Evolutionary conservation across 2,888 invertebrate genomes (phyloP).

Genomic region (Scrobipalpa costella): DNA sequence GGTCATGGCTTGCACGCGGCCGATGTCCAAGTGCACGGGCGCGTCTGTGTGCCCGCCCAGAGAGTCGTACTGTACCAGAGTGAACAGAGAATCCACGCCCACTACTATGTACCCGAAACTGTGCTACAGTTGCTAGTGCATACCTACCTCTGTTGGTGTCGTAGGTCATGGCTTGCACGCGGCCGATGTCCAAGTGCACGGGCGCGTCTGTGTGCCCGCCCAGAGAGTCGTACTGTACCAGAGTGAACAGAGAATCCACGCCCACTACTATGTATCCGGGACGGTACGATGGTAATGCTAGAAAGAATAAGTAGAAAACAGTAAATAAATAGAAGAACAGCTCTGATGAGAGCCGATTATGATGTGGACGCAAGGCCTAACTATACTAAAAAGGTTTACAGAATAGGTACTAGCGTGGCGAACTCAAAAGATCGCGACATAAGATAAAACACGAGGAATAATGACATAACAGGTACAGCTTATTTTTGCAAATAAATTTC

Average conservation of each 20-base stretch:
- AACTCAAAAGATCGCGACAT: too few species aligned
- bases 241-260: conserved; percentile 78
- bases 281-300: conserved; percentile 49
- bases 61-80: conserved; percentile 83
- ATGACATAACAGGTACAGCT: too few species aligned
- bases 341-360: too few species aligned
- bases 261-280: conserved; percentile 80
- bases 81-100: conserved; percentile 79
- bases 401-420: too few species aligned
- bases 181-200: conserved; percentile 68
- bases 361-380: too few species aligned
- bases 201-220: conserved; percentile 83
- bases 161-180: conserved; percentile 85
- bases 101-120: conserved; percentile 77
- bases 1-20: conserved; percentile 84
- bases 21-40: conserved; percentile 66
- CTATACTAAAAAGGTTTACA: too few species aligned
- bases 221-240: conserved; percentile 84
- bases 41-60: conserved; percentile 84
- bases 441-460: too few species aligned
- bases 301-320: background rate
- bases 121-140: conserved; percentile 49
- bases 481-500: too few species aligned
- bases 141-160: conserved; percentile 76
- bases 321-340: too few species aligned